Base-by-base conservation (phyloP, 2,888 invertebrate species). In the Copidosoma aretas region DNA sequence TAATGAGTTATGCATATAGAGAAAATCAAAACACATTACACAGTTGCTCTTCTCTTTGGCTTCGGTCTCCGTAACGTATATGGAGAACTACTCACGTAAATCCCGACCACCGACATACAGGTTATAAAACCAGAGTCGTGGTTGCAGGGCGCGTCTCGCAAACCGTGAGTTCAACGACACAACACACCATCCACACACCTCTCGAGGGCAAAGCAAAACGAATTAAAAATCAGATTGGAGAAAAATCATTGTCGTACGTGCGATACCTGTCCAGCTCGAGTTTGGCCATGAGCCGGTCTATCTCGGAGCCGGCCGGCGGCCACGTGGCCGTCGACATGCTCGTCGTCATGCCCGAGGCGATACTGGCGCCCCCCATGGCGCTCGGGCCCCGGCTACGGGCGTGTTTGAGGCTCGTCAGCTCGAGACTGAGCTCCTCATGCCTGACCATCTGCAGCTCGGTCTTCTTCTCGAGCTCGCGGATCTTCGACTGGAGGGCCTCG, bases 201-300 rank as follows among this genome's bases (percentile, higher is more conserved):
- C 32, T 32, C 32, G 8, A 8, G 32, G 32, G 8, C 3, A 32
- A 32, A 32, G 3, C 32, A 32, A 32, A 32, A 32, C 32, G 32
- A 32, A 32, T 32, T 32, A 32, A 32, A 5, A 32, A 32, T 8
- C 4, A 32, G 4, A 32, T 22, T 8, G 19, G 19, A 32, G 51
- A 39, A 46, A 54, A 63, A 32, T 51, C 43, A n/a, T 17, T 32
- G 22, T 60, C 68, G 65, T 71, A 66, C 60, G 64, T 64, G 62
- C 57, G 67, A 57, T 71, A 80, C 78, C 77, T 82, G 70, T 88
- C 88, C 82, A 95, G 95, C 85, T 95, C 95, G 80, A 96, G 94
- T 87, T 95, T 95, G 76, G 95, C 95, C 93, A 96, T 95, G 84
- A 96, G 94, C 81, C 94, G 89, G 85, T 95, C 95, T 83, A 95